Percentiles rank a stretch among this genome's conserved stretches.
Conservation (phyloP, 1,140 invertebrate species). For the Drosophila tani region DNA sequence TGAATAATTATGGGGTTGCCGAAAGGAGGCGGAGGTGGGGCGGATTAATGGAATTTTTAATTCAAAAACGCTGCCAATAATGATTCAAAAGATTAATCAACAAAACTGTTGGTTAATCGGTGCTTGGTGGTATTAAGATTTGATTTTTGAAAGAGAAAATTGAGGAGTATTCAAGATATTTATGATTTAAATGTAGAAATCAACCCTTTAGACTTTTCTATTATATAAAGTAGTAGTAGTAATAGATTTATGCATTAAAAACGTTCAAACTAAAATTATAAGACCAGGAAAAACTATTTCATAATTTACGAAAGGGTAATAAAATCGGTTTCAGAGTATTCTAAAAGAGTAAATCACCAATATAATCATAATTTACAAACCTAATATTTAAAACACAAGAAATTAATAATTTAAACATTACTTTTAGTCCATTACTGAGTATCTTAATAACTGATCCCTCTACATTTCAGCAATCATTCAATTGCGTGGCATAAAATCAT, state of each 20-base stretch:
- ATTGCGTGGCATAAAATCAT: not conserved
- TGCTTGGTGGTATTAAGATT: no score
- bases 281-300: not conserved
- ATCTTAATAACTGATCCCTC: not conserved
- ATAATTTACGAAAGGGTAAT: not conserved
- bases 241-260: not conserved
- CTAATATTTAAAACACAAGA: no score
- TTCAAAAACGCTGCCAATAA: constrained; percentile 5
- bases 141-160: not conserved
- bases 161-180: no score
- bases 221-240: no score
- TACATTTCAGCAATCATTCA: not conserved
- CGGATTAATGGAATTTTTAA: constrained; percentile 9
- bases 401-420: no score
- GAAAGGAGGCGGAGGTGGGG: not conserved
- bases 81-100: not conserved
- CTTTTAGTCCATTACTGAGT: not conserved
- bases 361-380: not conserved
- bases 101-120: constrained; percentile 1
- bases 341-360: not conserved
- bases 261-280: not conserved
- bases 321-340: no score
- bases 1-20: constrained; percentile 55
- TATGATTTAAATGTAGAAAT: no score
- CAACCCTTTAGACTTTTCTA: no score